phyloP scores from a whole-genome alignment of 2,888 invertebrate species.

The Dorcus hopei region DNA sequence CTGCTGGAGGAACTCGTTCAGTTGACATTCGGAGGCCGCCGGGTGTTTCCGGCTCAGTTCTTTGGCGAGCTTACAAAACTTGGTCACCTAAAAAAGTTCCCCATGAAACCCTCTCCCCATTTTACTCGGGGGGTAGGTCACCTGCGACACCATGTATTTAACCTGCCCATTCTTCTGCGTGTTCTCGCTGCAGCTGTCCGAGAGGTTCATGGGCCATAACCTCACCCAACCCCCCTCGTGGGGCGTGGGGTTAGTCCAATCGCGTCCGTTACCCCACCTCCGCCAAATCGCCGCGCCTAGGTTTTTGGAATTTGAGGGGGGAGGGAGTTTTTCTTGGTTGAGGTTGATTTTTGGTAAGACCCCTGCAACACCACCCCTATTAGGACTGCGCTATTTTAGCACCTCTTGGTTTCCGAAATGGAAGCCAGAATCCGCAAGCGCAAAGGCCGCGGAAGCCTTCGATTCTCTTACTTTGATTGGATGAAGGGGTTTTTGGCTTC shows the following conservation, averaged over 20 bases:
- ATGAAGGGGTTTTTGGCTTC: conserved; percentile 5
- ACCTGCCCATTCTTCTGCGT: conserved; percentile 30
- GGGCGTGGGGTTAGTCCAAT: conserved; percentile 63
- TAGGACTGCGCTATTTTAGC: not conserved
- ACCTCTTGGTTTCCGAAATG: not conserved
- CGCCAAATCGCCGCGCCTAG: conserved; percentile 25
- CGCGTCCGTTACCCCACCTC: conserved; percentile 69
- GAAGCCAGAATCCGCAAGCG: too few relatives aligned
- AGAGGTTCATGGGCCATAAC: conserved; percentile 61
- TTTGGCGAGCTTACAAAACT: conserved; percentile 51
- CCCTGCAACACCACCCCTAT: too few relatives aligned
- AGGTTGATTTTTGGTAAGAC: not conserved
- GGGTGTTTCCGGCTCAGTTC: conserved; percentile 51
- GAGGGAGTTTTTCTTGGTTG: not conserved
- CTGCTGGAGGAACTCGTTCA: conserved; percentile 50
- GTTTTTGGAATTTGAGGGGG: not conserved
- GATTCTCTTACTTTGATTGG: conserved; percentile 4
- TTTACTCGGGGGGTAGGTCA: conserved; percentile 20
- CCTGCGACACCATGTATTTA: conserved; percentile 40
- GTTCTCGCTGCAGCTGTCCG: conserved; percentile 24
- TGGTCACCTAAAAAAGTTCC: conserved; percentile 43
- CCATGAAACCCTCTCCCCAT: not conserved
- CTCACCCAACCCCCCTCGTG: conserved; percentile 75
- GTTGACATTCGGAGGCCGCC: conserved; percentile 51
- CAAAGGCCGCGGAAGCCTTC: not conserved